Evolutionary conservation across 2,888 invertebrate genomes (phyloP), one percentile per base, ranked within the genome.

Genomic region (Entomobrya multifasciata): DNA sequence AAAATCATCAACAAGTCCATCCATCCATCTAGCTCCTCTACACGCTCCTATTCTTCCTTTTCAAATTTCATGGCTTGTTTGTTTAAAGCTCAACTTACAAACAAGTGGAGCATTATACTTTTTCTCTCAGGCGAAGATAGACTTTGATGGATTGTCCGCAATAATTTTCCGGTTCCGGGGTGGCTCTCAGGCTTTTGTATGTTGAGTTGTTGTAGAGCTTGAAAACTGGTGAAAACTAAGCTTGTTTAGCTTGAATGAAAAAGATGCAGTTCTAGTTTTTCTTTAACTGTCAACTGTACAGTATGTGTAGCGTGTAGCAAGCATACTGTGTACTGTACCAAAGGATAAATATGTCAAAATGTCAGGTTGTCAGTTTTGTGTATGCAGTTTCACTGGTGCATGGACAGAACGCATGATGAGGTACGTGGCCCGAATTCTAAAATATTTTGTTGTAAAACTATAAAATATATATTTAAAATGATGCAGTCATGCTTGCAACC

Each of bases 61-160:
- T n/a, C n/a, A n/a, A n/a, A n/a, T 70, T 70, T 47, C 70, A 70
- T 70, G n/a, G 70, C 13, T 25, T 70, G 70, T 47, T 70, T 70
- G 22, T 70, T 47, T 47, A 25, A 70, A 70, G 47, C 22, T 22
- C 62, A 36, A n/a, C 22, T 60, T 60, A 22, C 67, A 22, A 67
- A 22, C 67, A 67, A 67, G 67, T 44, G 44, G 67, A 67, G 67
- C 65, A 36, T n/a, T 1, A 15, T 27, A 60, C 30, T 8, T 60
- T 60, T 47, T 60, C 17, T 65, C 17, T n/a, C n/a, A 55, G 15
- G 25, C 22, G 11, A 60, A 17, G 65, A 36, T 8, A 65, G 65
- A 67, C 67, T 67, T 67, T 67, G 67, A 67, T 67, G 44, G 67
- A 67, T 67, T 67, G 67, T 67, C 67, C 67, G 67, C 67, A 67